Percentiles rank a stretch among this genome's conserved stretches.
Conservation (phyloP, 2,113 vertebrate genomes). For the Rhombomys opimus region DNA sequence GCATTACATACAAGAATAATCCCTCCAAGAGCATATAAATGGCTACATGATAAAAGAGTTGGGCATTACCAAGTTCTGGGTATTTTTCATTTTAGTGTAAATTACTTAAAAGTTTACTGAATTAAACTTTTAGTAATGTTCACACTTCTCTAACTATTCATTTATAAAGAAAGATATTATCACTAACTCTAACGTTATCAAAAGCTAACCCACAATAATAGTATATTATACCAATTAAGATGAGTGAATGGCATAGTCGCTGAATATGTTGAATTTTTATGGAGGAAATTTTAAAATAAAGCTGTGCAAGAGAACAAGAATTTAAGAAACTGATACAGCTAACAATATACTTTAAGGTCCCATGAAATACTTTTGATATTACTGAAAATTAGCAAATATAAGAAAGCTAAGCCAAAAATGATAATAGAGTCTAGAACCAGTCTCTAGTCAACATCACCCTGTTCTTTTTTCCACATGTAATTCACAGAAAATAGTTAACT, state of each 20-base stretch:
- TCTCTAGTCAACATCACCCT: no score
- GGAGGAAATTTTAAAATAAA: background rate
- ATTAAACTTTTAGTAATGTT: background rate
- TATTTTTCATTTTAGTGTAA: background rate
- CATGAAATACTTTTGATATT: background rate
- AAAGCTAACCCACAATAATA: background rate
- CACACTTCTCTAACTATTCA: background rate
- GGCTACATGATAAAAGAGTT: background rate
- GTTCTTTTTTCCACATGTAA: background rate
- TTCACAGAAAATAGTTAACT: background rate
- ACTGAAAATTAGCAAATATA: background rate
- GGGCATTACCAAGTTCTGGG: background rate
- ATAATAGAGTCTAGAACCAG: background rate
- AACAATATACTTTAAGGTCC: background rate
- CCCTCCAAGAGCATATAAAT: background rate
- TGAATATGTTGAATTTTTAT: slow-evolving; percentile 1
- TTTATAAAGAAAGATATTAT: background rate
- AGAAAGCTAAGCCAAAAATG: background rate
- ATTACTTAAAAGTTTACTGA: background rate
- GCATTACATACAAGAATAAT: background rate
- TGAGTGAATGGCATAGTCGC: background rate
- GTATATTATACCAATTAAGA: background rate
- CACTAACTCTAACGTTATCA: background rate
- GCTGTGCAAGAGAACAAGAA: background rate
- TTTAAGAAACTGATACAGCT: background rate